Conservation (phyloP, 2,113 vertebrate genomes). For the Petrocephalus zakoni region DNA sequence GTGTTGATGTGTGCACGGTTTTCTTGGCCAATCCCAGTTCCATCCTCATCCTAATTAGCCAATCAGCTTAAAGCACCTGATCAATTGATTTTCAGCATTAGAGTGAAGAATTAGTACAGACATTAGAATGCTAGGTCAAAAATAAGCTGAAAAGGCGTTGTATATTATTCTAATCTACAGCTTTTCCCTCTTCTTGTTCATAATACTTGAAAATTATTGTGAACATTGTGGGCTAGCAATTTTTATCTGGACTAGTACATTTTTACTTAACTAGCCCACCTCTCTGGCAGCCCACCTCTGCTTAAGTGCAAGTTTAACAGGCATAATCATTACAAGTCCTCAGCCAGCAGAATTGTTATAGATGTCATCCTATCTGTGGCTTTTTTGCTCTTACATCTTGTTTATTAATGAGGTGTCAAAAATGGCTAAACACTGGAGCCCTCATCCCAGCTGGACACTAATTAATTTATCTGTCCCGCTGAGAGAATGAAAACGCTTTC, state of each 20-base stretch:
- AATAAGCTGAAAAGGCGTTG: background rate
- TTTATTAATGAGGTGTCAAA: background rate
- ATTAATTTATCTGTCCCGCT: constrained; percentile 1
- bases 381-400: background rate
- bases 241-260: background rate
- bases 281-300: background rate
- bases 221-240: background rate
- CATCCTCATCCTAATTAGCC: background rate
- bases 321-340: background rate
- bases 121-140: background rate
- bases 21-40: background rate
- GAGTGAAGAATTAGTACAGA: background rate
- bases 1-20: background rate
- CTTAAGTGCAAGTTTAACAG: background rate
- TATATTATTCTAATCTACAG: background rate
- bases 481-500: background rate
- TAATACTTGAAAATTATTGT: background rate
- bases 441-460: background rate
- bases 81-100: background rate
- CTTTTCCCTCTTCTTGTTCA: background rate
- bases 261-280: background rate
- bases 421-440: background rate
- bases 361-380: background rate
- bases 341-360: no score
- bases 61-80: background rate